Evolutionary conservation across 2,888 invertebrate species (phyloP).

Genomic region (Sphinx pinastri): DNA sequence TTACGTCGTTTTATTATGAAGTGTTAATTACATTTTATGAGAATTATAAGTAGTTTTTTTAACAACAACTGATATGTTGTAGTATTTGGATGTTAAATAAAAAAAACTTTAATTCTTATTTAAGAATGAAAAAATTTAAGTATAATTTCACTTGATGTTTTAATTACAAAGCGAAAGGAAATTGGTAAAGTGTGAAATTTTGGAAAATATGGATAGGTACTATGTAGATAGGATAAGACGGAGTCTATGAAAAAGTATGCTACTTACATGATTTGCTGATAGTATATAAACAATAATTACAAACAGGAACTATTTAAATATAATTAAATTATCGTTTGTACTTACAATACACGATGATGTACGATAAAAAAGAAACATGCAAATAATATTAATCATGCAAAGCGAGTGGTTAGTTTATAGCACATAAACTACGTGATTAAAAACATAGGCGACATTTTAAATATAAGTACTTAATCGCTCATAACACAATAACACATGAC

Average conservation of each 20-base stretch:
- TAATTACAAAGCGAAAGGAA: slow-evolving; percentile 11
- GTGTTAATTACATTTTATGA: too few species aligned
- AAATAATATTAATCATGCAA: slow-evolving; percentile 23
- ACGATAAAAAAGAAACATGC: slow-evolving; percentile 22
- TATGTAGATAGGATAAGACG: neutral
- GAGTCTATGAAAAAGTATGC: slow-evolving; percentile 19
- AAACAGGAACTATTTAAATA: slow-evolving; percentile 12
- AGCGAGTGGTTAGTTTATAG: slow-evolving; percentile 23
- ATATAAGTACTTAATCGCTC: neutral
- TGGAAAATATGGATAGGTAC: neutral
- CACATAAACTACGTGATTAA: slow-evolving; percentile 21
- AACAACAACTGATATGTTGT: too few species aligned
- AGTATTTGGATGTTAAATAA: too few species aligned
- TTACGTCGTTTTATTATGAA: too few species aligned
- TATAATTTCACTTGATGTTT: neutral
- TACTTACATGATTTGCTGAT: slow-evolving; percentile 25
- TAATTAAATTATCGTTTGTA: slow-evolving; percentile 24
- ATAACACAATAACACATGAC: neutral
- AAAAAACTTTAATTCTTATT: too few species aligned
- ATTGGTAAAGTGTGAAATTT: neutral
- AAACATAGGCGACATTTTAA: slow-evolving; percentile 9
- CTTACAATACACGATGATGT: slow-evolving; percentile 27
- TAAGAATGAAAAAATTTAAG: neutral
- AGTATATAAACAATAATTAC: neutral
- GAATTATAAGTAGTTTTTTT: too few species aligned